These are phyloP conservation scores for Drosophila setosimentum DNA, from an alignment of 2,888 invertebrate species.

Conservation along the genomic window DNA sequence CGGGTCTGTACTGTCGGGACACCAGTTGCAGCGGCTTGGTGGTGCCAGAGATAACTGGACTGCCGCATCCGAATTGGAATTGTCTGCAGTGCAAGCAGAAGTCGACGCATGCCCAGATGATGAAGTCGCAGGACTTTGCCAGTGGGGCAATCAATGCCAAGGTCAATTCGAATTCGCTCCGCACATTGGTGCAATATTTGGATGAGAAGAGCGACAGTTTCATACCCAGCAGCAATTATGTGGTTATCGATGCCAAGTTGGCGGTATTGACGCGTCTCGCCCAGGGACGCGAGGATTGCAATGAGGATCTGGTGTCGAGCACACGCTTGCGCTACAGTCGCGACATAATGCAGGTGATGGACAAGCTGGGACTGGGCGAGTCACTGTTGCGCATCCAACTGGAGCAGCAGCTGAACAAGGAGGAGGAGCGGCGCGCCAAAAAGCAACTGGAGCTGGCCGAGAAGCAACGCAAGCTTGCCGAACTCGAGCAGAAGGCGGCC, in stretches of 20 bases:
- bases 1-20: constrained; percentile 86
- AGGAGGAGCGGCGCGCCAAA: constrained; percentile 72
- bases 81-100: constrained; percentile 88
- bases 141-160: constrained; percentile 84
- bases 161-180: constrained; percentile 77
- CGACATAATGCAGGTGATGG: constrained; percentile 82
- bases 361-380: constrained; percentile 83
- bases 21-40: constrained; percentile 82
- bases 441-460: constrained; percentile 62
- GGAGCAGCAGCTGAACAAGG: constrained; percentile 69
- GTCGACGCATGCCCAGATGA: constrained; percentile 82
- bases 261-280: constrained; percentile 78
- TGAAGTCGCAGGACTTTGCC: constrained; percentile 83
- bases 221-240: constrained; percentile 83
- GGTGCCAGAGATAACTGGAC: constrained; percentile 87
- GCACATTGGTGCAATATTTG: constrained; percentile 80
- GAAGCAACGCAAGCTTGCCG: constrained; percentile 62
- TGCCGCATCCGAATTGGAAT: constrained; percentile 88
- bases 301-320: constrained; percentile 73
- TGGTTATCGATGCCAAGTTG: constrained; percentile 83
- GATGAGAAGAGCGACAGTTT: constrained; percentile 82
- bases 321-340: constrained; percentile 81
- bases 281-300: constrained; percentile 77
- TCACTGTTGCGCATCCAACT: constrained; percentile 82
- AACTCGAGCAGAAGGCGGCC: constrained; percentile 66